Base-by-base conservation (phyloP, 2,888 invertebrate species). In the Torymus aiolomorphi region DNA sequence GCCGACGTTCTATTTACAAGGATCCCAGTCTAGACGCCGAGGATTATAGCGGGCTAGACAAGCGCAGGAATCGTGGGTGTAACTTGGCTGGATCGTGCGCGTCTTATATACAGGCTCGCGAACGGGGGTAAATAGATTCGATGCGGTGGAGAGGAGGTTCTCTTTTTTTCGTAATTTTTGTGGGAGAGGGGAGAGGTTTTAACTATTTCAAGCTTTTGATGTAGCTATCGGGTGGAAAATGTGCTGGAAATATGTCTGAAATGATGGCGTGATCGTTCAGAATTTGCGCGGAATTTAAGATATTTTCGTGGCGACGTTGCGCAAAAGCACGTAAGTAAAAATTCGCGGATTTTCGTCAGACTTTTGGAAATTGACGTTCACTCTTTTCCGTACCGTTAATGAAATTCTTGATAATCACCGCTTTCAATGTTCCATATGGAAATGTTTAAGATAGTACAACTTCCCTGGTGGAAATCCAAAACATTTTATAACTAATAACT, bases 1-100 rank as follows among this genome's bases (percentile, higher is more conserved):
- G 5, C 42, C 42, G 42, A 42, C 8, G 42, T 42, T 42, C 86
- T 87, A 86, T 87, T 87, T 87, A 86, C 87, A 87, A 86, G 85
- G 77, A 76, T 52, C 61, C n/a, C 20, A 16, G 66, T 2, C 20
- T 66, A 75, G 67, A 16, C 63, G 42, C 49, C 14, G 59, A 61
- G 31, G 57, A 11, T 11, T 11, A 10, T 18, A 13, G 1, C 56
- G 54, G 5, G 14, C 13, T 8, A 31, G 56, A 14, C 11, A 18
- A 49, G 14, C 13, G 20, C 14, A 18, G 12, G 54, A 12, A 14
- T 18, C 24, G 10, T 18, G 18, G 65, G 59, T 66, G 65, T 72
- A 78, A 78, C 72, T 78, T 78, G 72, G 59, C 59, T 61, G 14
- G 51, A 24, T 66, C n/a, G 66, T n/a, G 56, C 16, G 51, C 13